Conservation (phyloP, 2,888 invertebrate species). For the Drosophila niveifrons region DNA sequence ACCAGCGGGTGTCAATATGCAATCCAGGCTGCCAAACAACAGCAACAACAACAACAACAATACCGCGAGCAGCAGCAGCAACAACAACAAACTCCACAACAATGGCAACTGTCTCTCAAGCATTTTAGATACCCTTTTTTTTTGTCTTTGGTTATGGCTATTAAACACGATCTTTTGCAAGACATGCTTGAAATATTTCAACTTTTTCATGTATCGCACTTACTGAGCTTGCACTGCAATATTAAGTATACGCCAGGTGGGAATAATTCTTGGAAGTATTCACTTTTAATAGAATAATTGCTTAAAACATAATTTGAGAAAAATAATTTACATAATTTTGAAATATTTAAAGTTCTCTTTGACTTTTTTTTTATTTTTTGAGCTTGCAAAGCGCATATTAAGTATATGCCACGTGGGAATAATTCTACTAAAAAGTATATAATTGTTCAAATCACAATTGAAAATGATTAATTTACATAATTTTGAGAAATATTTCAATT, state of each 20-base stretch:
- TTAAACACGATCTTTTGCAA: not conserved
- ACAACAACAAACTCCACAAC: not conserved
- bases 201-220: not conserved
- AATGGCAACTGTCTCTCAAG: not conserved
- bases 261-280: not conserved
- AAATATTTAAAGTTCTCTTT: no score
- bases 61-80: not conserved
- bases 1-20: constrained; percentile 57
- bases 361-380: no score
- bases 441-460: no score
- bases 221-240: not conserved
- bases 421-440: no score
- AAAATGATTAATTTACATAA: no score
- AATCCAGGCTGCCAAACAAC: constrained; percentile 28
- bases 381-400: no score
- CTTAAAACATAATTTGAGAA: no score
- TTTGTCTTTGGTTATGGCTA: not conserved
- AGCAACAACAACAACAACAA: constrained; percentile 6
- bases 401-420: no score
- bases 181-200: not conserved
- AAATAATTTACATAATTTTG: no score
- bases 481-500: no score
- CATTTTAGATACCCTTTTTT: constrained; percentile 5
- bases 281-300: no score
- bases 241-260: not conserved